Evolutionary conservation across 2,797 vertebrate genomes (phyloP), one percentile per base, ranked within the genome.

Genomic region (Oreochromis grahami): DNA sequence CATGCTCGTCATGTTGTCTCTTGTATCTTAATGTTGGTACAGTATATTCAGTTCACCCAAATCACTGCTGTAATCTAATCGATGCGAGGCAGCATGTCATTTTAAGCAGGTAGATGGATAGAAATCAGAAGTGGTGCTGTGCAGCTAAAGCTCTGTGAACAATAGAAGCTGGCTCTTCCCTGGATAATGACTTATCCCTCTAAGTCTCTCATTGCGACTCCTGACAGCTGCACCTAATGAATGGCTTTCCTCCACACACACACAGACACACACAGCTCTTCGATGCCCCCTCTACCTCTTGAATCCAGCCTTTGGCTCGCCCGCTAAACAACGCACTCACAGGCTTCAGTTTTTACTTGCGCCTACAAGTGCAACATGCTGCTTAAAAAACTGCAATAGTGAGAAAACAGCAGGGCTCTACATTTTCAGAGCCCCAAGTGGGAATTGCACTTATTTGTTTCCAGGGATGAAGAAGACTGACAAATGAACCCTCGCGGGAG

Each of bases 361-460:
- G 70, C 86, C 76, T 82, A 24, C 63, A 4, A 78, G 89, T 83
- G 83, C n/a, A 53, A 14, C 24, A 43, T 41, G 58, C 86, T 84
- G 83, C 88, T 91, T 93, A 88, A 84, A 48, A 89, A 86, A 76
- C 83, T 11, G 32, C 80, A 81, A 78, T 52, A 41, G 85, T 21
- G 89, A 88, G 92, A 91, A 38, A 92, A 91, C 89, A 89, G 90
- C 89, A 88, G 88, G 92, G 81, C 90, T 92, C 77, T 80, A 68
- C 85, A 86, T 86, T 94, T 88, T 83, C 82, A 86, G 81, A n/a
- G 85, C 86, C 50, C 90, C 92, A 84, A 60, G 68, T 56, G 95
- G 93, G 94, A 94, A 92, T 94, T 93, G 91, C 82, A 89, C 93
- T 92, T 95, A 94, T 96, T 96, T 95, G 91, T 95, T 95, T 96